Percentiles rank a stretch among this genome's conserved stretches.
Conservation (phyloP, 1,140 invertebrate species). For the Chironomus striatipennis region DNA sequence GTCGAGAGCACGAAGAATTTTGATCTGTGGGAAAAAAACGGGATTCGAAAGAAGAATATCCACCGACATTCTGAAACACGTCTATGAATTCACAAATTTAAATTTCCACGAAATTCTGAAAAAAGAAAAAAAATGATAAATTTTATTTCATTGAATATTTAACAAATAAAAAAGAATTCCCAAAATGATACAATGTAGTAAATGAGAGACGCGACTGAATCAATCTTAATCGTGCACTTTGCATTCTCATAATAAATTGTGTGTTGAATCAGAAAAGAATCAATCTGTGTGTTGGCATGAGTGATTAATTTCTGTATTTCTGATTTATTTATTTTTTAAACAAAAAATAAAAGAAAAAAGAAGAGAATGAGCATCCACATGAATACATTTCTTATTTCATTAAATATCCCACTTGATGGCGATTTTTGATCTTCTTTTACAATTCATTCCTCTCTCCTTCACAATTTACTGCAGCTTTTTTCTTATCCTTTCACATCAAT, state of each 20-base stretch:
- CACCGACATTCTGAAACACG: too few relatives aligned
- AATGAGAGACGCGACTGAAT: not conserved
- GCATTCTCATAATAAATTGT: not conserved
- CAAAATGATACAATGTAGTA: not conserved
- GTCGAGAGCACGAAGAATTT: too few relatives aligned
- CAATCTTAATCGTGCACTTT: conserved; percentile 2
- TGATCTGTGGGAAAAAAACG: too few relatives aligned
- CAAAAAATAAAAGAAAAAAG: too few relatives aligned
- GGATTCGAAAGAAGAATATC: too few relatives aligned
- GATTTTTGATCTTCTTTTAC: not conserved
- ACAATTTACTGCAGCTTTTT: not conserved
- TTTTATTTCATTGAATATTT: too few relatives aligned
- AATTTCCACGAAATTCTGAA: too few relatives aligned
- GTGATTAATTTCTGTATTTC: not conserved
- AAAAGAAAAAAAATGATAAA: too few relatives aligned
- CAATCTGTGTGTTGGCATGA: conserved; percentile 10
- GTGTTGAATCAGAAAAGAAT: not conserved
- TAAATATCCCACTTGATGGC: not conserved
- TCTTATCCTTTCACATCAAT: conserved; percentile 13
- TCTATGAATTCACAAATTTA: too few relatives aligned
- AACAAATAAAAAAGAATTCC: too few relatives aligned
- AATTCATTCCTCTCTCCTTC: not conserved
- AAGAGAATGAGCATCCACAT: too few relatives aligned
- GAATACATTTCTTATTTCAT: too few relatives aligned
- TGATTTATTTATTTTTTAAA: not conserved